Evolutionary conservation across 1,140 invertebrate genomes (phyloP).

Genomic region (Temnothorax longispinosus): DNA sequence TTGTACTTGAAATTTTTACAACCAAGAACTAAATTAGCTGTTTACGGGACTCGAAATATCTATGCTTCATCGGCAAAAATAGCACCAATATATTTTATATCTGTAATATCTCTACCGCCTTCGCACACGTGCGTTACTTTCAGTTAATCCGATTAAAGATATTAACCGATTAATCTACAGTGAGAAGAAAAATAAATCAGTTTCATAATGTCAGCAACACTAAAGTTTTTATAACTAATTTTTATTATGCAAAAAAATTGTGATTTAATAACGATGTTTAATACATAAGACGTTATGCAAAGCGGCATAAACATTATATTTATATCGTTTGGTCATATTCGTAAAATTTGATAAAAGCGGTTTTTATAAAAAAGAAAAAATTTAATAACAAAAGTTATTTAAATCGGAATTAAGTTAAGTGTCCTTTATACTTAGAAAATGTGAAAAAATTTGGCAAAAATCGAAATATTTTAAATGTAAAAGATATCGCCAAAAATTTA

Average conservation of each 20-base stretch:
- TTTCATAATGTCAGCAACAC: background rate
- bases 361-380: background rate
- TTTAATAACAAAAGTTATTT: background rate
- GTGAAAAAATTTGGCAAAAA: background rate
- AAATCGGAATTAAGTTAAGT: background rate
- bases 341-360: background rate
- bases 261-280: background rate
- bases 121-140: conserved; percentile 43
- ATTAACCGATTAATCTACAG: conserved; percentile 10
- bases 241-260: background rate
- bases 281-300: background rate
- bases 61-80: conserved; percentile 62
- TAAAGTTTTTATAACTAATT: background rate
- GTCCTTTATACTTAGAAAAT: no score
- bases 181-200: background rate
- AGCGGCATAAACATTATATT: background rate
- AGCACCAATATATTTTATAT: conserved; percentile 50
- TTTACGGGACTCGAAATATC: conserved; percentile 28
- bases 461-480: background rate
- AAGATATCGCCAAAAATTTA: background rate
- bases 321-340: background rate
- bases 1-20: conserved; percentile 44
- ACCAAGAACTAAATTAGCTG: conserved; percentile 22
- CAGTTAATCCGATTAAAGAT: conserved; percentile 14
- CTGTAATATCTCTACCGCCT: background rate